These are phyloP conservation scores for Leucoraja erinaceus DNA, from an alignment of 2,113 vertebrate species.

Conservation along the genomic window DNA sequence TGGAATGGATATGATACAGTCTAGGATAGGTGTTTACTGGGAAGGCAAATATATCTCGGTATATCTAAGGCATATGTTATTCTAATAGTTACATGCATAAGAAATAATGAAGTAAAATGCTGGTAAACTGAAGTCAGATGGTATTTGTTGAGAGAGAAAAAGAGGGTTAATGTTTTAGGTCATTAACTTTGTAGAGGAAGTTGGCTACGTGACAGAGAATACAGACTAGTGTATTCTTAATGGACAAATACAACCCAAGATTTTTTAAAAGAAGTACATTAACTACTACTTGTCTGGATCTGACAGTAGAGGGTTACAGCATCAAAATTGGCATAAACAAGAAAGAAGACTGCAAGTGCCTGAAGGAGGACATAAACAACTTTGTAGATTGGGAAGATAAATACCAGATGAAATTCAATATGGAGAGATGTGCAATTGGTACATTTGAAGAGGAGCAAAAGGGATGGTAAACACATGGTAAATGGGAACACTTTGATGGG, in stretches of 20 bases:
- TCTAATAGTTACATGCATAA: background rate
- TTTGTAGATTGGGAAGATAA: background rate
- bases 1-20: background rate
- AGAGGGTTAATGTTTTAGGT: background rate
- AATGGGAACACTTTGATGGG: background rate
- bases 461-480: background rate
- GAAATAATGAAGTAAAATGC: background rate
- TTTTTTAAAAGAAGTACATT: background rate
- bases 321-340: constrained; percentile 2
- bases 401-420: constrained; percentile 6
- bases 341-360: background rate
- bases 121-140: background rate
- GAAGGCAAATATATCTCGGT: background rate
- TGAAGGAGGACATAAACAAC: constrained; percentile 22
- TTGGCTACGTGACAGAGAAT: background rate
- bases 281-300: background rate
- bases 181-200: background rate
- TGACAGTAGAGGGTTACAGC: background rate
- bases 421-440: background rate
- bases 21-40: background rate
- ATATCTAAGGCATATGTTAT: background rate
- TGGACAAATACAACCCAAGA: background rate
- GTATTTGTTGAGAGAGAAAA: background rate
- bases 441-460: background rate
- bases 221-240: background rate